Base-by-base conservation (phyloP, 2,888 invertebrate genomes). In the Pseudoips prasinana region DNA sequence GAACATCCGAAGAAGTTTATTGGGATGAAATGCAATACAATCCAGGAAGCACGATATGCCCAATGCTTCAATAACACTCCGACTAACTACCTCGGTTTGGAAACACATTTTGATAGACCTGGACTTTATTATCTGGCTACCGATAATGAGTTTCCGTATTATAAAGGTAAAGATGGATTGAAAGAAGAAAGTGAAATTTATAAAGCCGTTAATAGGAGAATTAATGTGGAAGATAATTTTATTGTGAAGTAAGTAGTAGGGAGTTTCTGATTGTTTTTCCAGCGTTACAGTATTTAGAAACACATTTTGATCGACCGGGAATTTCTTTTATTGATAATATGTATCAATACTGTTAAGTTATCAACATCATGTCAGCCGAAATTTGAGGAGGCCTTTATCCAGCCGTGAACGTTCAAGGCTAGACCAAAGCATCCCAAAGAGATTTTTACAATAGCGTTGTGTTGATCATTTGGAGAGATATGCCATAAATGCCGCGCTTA, bases 1-100 rank as follows among this genome's bases (percentile, higher is more conserved):
- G 79, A 85, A n/a, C 69, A 87, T 20, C 83, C 87, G 0, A 83
- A 75, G 30, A 79, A 78, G 33, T 88, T 88, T 22, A 77, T 87
- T 0, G 81, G 56, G 0, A 33, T 82, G 0, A 61, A 75, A 43
- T 88, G 88, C 18, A 58, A 80, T 10, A 68, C 74, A 0, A 65
- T 87, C 0, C 84, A 87, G 44, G 77, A 80, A 1, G 88, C 88
- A 0, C 61, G 87, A 7, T 64, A 73, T 1, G 76, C 84, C 0
- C 71, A 73, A 1, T 88, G 88, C 31, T 85, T 60, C 5, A 80
- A 84, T 23, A 76, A 63, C 30, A 58, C 75, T 0, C 59, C 48
- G 0, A 66, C 61, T 0, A 87, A 87, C 47, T 80, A 77, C 18
- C 27, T 82, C 0, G 87, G 87, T 0, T 10, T 73, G 6, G 77